A percentile compares a stretch with the other conserved stretches of the same genome.
These are phyloP conservation scores for Sminthurides bifidus DNA, from an alignment of 1,140 invertebrate genomes.

Conservation along the genomic window DNA sequence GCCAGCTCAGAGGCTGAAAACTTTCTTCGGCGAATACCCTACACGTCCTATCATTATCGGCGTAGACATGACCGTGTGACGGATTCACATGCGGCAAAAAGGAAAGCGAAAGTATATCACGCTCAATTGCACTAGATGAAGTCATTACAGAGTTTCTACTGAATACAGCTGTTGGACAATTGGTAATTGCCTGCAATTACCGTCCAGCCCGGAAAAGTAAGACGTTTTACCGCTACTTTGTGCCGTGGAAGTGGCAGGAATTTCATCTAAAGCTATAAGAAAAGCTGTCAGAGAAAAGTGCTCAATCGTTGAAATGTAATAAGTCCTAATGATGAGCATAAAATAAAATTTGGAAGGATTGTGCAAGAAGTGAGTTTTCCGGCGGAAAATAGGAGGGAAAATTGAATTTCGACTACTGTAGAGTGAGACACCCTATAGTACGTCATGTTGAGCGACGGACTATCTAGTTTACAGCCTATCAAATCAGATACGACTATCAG, in stretches of 20 bases:
- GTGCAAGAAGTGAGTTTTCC: too few species aligned
- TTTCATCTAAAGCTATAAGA: background rate
- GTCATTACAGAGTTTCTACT: background rate
- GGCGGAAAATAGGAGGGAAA: too few species aligned
- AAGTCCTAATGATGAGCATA: too few species aligned
- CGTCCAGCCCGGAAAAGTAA: background rate
- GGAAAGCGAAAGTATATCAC: background rate
- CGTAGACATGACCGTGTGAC: too few species aligned
- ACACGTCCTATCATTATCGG: too few species aligned
- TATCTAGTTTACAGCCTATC: background rate
- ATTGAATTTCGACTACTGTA: too few species aligned
- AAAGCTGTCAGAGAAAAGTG: background rate
- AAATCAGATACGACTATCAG: background rate
- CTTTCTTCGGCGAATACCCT: too few species aligned
- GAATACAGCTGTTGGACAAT: background rate
- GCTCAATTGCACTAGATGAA: background rate
- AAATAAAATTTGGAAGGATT: too few species aligned
- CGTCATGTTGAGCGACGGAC: too few species aligned
- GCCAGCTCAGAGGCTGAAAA: too few species aligned
- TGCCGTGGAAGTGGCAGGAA: background rate
- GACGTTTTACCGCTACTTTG: background rate
- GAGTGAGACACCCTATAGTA: too few species aligned
- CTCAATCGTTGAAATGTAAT: too few species aligned
- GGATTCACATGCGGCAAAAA: background rate
- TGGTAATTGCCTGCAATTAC: background rate